phyloP scores from a whole-genome alignment of 2,113 vertebrate genomes.

The Emydura subglobosa region DNA sequence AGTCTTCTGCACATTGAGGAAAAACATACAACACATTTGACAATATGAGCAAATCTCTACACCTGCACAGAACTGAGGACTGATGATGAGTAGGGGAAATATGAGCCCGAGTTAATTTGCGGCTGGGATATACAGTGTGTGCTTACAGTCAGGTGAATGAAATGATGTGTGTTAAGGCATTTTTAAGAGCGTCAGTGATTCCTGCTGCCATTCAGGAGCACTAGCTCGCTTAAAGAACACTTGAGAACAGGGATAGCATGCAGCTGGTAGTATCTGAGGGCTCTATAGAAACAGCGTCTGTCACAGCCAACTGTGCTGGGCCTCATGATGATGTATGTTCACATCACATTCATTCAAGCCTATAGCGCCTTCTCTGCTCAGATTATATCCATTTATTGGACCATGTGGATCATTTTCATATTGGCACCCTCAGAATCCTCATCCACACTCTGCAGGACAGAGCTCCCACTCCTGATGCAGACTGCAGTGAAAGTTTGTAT shows the following conservation, averaged over 20 bases:
- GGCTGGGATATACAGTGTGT: background rate
- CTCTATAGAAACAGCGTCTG: background rate
- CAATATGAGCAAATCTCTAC: background rate
- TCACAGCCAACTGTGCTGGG: background rate
- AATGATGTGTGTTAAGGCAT: background rate
- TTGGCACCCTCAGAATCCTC: background rate
- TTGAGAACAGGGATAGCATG: background rate
- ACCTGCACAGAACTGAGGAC: background rate
- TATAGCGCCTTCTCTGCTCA: background rate
- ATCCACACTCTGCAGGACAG: background rate
- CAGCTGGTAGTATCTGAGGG: background rate
- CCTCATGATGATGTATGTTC: fast-evolving
- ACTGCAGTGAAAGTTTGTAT: background rate
- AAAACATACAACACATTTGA: background rate
- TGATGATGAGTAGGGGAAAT: background rate
- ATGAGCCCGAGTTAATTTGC: background rate
- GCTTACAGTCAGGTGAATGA: background rate
- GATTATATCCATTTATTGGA: background rate
- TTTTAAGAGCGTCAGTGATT: slow-evolving; percentile 10
- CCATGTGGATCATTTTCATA: background rate
- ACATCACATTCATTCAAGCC: background rate
- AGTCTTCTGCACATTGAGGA: background rate
- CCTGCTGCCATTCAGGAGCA: slow-evolving; percentile 17
- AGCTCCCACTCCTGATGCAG: background rate
- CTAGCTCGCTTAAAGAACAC: background rate